A percentile compares a stretch with the other conserved stretches of the same genome.
These are phyloP conservation scores for Sebastes oblongus DNA, from an alignment of 2,797 vertebrate species.

Conservation along the genomic window DNA sequence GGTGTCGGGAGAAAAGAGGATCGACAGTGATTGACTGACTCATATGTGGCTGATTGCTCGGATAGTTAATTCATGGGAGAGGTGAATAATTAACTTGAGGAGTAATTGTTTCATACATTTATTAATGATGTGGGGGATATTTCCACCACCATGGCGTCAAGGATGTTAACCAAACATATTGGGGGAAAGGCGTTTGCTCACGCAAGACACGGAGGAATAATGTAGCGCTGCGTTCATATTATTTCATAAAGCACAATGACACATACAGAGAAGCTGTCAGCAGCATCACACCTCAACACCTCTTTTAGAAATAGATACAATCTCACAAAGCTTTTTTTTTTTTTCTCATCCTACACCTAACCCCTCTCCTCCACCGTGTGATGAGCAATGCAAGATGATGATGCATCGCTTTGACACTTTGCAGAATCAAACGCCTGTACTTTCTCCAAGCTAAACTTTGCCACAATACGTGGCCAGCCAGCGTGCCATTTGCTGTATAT, in stretches of 20 bases:
- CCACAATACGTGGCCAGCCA: constrained; percentile 37
- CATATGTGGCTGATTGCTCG: constrained; percentile 48
- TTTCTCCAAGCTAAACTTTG: constrained; percentile 45
- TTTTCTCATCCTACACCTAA: constrained; percentile 45
- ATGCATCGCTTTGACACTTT: constrained; percentile 36
- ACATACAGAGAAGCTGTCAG: neutral
- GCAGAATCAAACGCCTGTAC: constrained; percentile 22
- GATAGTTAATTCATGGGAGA: constrained; percentile 65
- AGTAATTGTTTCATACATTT: constrained; percentile 64
- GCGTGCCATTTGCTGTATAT: constrained; percentile 23
- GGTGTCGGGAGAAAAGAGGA: constrained; percentile 32
- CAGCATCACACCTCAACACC: constrained; percentile 37
- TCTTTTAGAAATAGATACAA: constrained; percentile 54
- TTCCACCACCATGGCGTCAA: neutral
- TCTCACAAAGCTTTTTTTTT: constrained; percentile 19
- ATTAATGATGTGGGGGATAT: constrained; percentile 34
- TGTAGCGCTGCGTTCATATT: neutral
- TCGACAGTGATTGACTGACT: constrained; percentile 61
- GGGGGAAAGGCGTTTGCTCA: neutral
- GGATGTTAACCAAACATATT: constrained; percentile 4
- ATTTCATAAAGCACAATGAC: neutral
- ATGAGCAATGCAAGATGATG: constrained; percentile 50
- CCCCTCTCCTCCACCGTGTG: constrained; percentile 36
- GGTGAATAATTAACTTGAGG: constrained; percentile 63
- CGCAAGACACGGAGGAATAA: neutral